Percentiles rank a stretch among this genome's conserved stretches.
Evolutionary conservation across 2,888 invertebrate genomes (phyloP).

Genomic region (Falcaria lacertinaria): DNA sequence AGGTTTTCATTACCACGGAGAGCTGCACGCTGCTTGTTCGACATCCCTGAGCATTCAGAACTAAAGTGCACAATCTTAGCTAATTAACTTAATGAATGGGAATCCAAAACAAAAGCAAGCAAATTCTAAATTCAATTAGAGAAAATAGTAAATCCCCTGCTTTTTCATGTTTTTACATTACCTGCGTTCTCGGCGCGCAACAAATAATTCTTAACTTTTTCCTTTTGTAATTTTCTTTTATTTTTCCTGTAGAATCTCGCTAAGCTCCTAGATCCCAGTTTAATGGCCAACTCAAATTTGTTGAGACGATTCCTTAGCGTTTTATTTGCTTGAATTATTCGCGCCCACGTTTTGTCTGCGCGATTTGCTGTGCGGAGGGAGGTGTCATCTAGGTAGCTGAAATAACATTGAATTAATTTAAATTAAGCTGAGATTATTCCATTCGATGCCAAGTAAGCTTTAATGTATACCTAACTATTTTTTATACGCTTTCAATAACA

Average conservation of each 20-base stretch:
- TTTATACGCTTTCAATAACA: too few relatives aligned
- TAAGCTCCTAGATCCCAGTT: slow-evolving; percentile 48
- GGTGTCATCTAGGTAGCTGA: slow-evolving; percentile 52
- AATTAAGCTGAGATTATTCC: too few relatives aligned
- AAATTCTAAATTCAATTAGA: neutral
- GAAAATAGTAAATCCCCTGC: neutral
- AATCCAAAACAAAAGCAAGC: too few relatives aligned
- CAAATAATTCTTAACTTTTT: slow-evolving; percentile 40
- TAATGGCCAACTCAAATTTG: slow-evolving; percentile 47
- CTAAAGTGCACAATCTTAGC: too few relatives aligned
- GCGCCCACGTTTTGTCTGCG: slow-evolving; percentile 42
- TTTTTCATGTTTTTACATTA: slow-evolving; percentile 10
- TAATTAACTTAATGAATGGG: too few relatives aligned
- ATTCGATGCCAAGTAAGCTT: too few relatives aligned
- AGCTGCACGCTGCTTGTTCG: too few relatives aligned
- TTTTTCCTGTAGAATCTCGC: slow-evolving; percentile 45
- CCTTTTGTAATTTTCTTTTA: slow-evolving; percentile 32
- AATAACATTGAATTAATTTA: slow-evolving; percentile 6
- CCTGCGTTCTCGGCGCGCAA: slow-evolving; percentile 32
- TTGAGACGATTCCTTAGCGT: slow-evolving; percentile 46
- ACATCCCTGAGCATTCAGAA: too few relatives aligned
- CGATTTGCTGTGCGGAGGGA: slow-evolving; percentile 44
- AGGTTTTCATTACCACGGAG: too few relatives aligned
- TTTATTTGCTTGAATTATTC: slow-evolving; percentile 48
- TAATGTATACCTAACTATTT: too few relatives aligned